Conservation (phyloP, 1,140 invertebrate species). For the Nasonia giraulti region DNA sequence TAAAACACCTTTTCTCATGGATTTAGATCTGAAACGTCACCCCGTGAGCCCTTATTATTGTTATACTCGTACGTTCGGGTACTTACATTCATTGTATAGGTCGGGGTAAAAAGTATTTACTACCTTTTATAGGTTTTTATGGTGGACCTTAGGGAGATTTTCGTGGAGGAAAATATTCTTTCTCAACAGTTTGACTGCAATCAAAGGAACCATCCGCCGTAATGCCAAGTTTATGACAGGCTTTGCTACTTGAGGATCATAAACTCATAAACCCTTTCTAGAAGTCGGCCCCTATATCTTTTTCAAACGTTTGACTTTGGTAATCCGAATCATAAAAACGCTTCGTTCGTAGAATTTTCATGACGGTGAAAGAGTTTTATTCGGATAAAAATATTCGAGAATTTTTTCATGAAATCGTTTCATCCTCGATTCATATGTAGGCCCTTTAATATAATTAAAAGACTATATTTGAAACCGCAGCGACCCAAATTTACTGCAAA, state of each 20-base stretch:
- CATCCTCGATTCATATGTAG: too few species aligned
- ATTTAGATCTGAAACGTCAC: not conserved
- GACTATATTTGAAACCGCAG: too few species aligned
- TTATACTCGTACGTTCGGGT: not conserved
- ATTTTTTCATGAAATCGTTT: too few species aligned
- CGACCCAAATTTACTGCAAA: too few species aligned
- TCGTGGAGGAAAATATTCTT: not conserved
- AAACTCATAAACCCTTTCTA: constrained; percentile 35
- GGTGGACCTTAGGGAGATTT: not conserved
- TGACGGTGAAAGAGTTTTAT: not conserved
- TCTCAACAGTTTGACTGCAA: constrained; percentile 28
- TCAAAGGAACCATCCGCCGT: constrained; percentile 5
- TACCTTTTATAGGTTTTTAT: not conserved
- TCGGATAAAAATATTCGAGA: too few species aligned
- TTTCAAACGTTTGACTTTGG: not conserved
- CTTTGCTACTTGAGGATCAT: constrained; percentile 24
- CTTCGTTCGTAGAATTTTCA: not conserved
- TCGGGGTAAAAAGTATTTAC: not conserved
- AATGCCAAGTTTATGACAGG: constrained; percentile 26
- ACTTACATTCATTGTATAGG: too few species aligned
- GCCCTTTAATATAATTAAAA: too few species aligned
- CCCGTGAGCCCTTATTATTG: not conserved
- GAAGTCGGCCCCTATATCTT: constrained; percentile 3
- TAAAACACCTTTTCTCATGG: constrained; percentile 5
- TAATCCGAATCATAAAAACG: not conserved